Conservation (phyloP, 2,888 invertebrate genomes). For the Microplitis deprimator region DNA sequence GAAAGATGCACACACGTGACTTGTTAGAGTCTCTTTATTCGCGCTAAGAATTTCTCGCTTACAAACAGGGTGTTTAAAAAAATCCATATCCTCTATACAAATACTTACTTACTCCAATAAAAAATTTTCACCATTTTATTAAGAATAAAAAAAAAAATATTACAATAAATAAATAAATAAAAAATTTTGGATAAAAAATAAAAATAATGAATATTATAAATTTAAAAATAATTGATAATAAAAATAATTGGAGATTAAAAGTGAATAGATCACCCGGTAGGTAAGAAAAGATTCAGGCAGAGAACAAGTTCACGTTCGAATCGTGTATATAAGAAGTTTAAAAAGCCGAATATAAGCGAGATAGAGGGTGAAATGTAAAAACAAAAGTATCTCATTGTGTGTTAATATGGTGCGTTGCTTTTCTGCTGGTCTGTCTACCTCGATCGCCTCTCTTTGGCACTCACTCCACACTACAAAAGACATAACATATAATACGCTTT, state of each 20-base stretch:
- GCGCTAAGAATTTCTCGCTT: constrained; percentile 38
- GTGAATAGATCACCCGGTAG: constrained; percentile 39
- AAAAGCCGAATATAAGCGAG: constrained; percentile 41
- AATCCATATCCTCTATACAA: neutral
- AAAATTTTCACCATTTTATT: neutral
- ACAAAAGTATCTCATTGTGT: constrained; percentile 72
- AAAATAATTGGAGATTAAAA: constrained; percentile 39
- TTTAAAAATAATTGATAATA: neutral
- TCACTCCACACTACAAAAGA: constrained; percentile 22
- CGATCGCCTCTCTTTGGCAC: constrained; percentile 39
- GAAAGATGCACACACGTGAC: constrained; percentile 53
- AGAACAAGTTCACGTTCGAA: constrained; percentile 27
- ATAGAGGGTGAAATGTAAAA: constrained; percentile 58
- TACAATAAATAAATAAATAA: neutral
- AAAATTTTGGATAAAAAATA: neutral
- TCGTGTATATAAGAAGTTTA: constrained; percentile 14
- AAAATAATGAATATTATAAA: neutral
- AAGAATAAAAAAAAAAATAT: neutral
- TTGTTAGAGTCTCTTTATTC: constrained; percentile 48
- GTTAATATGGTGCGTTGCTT: constrained; percentile 67
- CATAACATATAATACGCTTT: constrained; percentile 15
- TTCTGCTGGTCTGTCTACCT: constrained; percentile 36
- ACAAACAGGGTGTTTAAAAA: constrained; percentile 50
- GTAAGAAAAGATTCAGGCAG: constrained; percentile 45
- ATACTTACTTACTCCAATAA: no score